Base-by-base conservation (phyloP, 2,113 vertebrate species). In the Scalopus aquaticus region DNA sequence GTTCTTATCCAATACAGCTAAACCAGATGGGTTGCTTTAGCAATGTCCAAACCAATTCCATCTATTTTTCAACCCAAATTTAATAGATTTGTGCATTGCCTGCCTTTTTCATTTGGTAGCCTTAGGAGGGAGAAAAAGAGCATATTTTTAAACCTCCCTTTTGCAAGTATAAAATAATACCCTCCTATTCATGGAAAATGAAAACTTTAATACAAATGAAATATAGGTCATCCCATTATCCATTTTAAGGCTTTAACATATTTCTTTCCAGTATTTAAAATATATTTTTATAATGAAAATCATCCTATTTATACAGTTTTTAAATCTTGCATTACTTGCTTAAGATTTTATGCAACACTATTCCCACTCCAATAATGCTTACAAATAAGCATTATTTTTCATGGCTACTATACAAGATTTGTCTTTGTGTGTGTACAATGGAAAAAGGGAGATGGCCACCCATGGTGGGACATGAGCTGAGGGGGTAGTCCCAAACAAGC, bases 1-100 rank as follows among this genome's bases (percentile, higher is more conserved):
- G 42, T 96, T 96, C 67, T 93, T 24, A 84, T 77, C 72, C 92
- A 93, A 78, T 72, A 37, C 65, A 64, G 70, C 81, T 90, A 97
- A 97, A 95, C 84, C 94, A 96, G 95, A 96, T 93, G 90, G 92
- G 51, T 81, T 74, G 24, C 39, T 16, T 92, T 91, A 88, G 87
- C 9, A 62, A 88, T 1, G 86, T 91, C 28, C 80, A 96, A 62
- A 58, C 39, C 16, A 30, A 81, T 84, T 95, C 70, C 77, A 80
- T 46, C 39, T 90, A 93, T 93, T 92, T 96, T 95, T 89, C 54
- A 92, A 88, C 65, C 60, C 54, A 87, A 87, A 88, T 93, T 69
- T 92, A 96, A 96, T 92, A 87, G 65, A 88, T 94, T 37, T 67
- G 26, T 88, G n/a, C 46, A 74, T 32, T 78, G 49, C 79, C 80